A percentile compares a stretch with the other conserved stretches of the same genome.
These are phyloP conservation scores for Matsumurasca onukii DNA, from an alignment of 1,140 invertebrate genomes.

Conservation along the genomic window DNA sequence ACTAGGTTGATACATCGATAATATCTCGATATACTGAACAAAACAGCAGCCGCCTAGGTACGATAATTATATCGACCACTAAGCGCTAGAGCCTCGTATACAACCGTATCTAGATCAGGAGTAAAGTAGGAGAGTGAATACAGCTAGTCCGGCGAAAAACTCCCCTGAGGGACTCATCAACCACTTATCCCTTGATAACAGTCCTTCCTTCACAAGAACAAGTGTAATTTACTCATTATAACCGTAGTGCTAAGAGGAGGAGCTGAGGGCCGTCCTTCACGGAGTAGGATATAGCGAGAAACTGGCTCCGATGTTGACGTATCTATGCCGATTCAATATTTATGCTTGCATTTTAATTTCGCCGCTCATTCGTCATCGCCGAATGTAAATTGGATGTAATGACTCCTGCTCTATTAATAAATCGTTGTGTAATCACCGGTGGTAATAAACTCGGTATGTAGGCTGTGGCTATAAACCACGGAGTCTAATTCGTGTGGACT, in stretches of 20 bases:
- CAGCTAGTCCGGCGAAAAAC: conserved; percentile 1
- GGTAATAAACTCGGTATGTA: conserved; percentile 10
- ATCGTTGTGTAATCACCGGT: conserved; percentile 11
- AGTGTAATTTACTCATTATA: conserved; percentile 22
- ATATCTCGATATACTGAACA: too few relatives aligned
- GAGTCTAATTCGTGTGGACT: background rate
- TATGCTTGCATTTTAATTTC: conserved; percentile 22
- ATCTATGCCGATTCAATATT: conserved; percentile 19
- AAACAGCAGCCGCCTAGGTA: background rate
- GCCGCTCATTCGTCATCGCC: conserved; percentile 23
- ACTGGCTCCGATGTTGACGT: conserved; percentile 25
- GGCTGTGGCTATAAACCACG: background rate
- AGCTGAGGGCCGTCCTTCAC: background rate
- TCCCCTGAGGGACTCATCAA: background rate
- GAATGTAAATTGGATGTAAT: conserved; percentile 21
- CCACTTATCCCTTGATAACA: conserved; percentile 12
- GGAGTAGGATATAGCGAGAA: background rate
- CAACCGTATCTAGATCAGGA: conserved; percentile 12
- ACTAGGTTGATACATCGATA: too few relatives aligned
- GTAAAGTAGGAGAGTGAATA: background rate
- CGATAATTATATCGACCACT: conserved; percentile 5
- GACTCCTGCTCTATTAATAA: conserved; percentile 20
- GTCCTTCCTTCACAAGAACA: conserved; percentile 6
- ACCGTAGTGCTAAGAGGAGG: background rate
- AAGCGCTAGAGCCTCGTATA: background rate